phyloP scores from a whole-genome alignment of 2,888 invertebrate species.

The Cantharis rufa region DNA sequence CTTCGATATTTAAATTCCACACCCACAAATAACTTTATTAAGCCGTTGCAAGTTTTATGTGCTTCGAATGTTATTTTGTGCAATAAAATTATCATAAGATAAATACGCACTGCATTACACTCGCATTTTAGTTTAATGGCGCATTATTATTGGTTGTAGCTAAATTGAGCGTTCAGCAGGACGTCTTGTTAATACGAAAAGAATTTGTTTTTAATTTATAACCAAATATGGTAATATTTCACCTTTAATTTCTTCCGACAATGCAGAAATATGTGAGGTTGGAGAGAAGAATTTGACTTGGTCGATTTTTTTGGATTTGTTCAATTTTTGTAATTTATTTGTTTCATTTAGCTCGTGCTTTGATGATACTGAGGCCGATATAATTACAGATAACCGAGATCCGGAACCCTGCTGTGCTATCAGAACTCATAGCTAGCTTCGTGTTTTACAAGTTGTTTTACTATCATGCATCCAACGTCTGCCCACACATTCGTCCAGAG shows the following conservation, averaged over 20 bases:
- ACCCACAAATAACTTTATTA: neutral
- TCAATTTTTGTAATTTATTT: neutral
- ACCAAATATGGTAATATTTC: neutral
- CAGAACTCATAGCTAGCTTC: conserved; percentile 32
- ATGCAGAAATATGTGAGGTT: neutral
- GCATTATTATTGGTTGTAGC: neutral
- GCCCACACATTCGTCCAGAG: conserved; percentile 18
- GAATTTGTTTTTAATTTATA: neutral
- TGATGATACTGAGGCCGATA: conserved; percentile 31
- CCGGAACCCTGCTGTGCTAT: conserved; percentile 36
- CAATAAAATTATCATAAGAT: neutral
- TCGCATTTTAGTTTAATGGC: neutral
- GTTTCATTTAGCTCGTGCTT: conserved; percentile 17
- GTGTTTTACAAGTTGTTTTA: conserved; percentile 32
- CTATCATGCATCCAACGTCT: conserved; percentile 27
- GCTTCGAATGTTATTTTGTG: neutral
- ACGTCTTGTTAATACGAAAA: neutral
- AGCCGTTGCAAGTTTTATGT: neutral
- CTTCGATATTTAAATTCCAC: neutral
- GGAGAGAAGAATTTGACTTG: neutral
- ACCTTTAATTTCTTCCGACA: neutral
- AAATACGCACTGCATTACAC: neutral
- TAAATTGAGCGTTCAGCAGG: neutral
- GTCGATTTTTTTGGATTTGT: neutral
- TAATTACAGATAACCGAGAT: conserved; percentile 37